These are phyloP conservation scores for Siniperca scherzeri DNA, from an alignment of 2,797 vertebrate species.

Conservation along the genomic window DNA sequence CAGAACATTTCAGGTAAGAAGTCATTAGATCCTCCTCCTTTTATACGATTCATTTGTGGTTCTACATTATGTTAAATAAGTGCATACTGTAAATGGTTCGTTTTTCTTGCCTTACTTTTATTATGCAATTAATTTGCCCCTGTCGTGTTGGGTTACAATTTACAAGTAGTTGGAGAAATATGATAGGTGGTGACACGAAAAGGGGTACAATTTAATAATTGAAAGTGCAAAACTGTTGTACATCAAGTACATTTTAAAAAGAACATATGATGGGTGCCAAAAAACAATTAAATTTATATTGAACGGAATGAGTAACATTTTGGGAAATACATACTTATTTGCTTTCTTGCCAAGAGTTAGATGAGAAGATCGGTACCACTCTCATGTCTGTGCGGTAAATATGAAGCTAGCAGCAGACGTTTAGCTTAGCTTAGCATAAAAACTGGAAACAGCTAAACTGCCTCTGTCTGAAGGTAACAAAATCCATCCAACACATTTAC, in stretches of 20 bases:
- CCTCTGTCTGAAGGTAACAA: neutral
- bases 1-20: conserved; percentile 32
- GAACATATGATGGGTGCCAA: neutral
- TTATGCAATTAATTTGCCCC: conserved; percentile 31
- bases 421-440: conserved; percentile 12
- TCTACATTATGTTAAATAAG: conserved; percentile 33
- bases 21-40: conserved; percentile 51
- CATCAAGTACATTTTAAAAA: neutral
- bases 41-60: conserved; percentile 41
- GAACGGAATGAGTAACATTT: neutral
- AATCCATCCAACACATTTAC: neutral
- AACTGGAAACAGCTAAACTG: neutral
- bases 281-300: neutral
- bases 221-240: conserved; percentile 21
- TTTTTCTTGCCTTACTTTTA: conserved; percentile 11
- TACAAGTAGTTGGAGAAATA: conserved; percentile 12
- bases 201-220: neutral
- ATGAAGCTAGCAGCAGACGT: neutral
- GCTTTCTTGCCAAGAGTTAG: neutral
- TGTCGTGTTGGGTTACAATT: conserved; percentile 24
- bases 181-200: conserved; percentile 11
- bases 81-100: conserved; percentile 12
- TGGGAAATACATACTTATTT: neutral
- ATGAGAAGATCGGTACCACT: neutral
- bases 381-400: neutral